Conservation (phyloP, 2,113 vertebrate genomes). For the Poeciliopsis prolifica region DNA sequence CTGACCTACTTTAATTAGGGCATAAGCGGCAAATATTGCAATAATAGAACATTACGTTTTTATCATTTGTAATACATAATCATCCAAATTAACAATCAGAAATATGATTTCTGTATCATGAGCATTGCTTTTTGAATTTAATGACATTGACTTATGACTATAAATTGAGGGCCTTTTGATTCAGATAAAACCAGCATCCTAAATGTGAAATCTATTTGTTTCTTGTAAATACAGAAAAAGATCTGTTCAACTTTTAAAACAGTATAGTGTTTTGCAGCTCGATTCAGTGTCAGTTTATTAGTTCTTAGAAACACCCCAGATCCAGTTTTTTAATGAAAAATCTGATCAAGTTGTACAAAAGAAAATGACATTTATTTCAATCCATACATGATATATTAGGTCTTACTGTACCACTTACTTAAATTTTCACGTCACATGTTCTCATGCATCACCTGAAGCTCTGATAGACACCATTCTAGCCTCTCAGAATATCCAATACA, state of each 20-base stretch:
- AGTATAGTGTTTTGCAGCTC: neutral
- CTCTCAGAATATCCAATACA: constrained; percentile 38
- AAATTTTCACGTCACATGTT: constrained; percentile 64
- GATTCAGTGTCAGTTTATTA: neutral
- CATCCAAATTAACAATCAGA: no score
- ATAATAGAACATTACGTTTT: no score
- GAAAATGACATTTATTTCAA: constrained; percentile 72
- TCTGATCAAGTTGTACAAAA: constrained; percentile 63
- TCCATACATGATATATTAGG: constrained; percentile 69
- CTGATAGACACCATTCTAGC: constrained; percentile 52
- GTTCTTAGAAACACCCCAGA: neutral
- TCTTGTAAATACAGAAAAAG: neutral
- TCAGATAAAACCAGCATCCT: no score
- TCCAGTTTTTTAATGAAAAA: neutral
- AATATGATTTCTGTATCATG: no score
- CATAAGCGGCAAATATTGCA: no score
- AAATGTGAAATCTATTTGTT: neutral
- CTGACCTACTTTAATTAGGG: no score
- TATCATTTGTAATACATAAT: no score
- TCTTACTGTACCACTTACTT: constrained; percentile 58
- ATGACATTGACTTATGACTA: no score
- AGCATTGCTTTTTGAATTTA: no score
- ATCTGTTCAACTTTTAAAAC: no score
- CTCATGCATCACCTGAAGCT: constrained; percentile 68
- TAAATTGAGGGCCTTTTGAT: neutral